Evolutionary conservation across 1,140 invertebrate species (phyloP).

Genomic region (Rhopalosiphum padi): DNA sequence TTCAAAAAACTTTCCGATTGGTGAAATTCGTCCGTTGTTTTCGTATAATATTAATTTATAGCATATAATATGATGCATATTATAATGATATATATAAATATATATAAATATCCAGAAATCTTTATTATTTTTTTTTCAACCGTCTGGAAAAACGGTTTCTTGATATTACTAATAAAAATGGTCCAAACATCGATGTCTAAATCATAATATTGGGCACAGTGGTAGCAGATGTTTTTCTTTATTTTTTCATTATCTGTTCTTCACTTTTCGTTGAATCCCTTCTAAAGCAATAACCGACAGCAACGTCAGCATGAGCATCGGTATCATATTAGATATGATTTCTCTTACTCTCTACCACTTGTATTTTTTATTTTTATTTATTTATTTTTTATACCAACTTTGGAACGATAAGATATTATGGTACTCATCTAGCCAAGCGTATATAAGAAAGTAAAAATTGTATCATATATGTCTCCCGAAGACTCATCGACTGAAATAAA

Average conservation of each 20-base stretch:
- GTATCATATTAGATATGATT: slow-evolving; percentile 29
- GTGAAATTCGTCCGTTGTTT: neutral
- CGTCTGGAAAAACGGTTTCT: neutral
- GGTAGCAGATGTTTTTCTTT: slow-evolving; percentile 12
- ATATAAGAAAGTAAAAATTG: neutral
- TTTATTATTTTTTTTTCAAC: neutral
- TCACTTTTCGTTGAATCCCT: neutral
- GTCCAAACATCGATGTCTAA: slow-evolving; percentile 29
- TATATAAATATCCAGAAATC: neutral
- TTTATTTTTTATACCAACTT: neutral
- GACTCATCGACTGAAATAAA: neutral
- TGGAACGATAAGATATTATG: neutral
- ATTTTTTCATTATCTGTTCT: slow-evolving; percentile 20
- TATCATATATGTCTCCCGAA: neutral
- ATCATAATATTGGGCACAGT: neutral
- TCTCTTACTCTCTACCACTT: neutral
- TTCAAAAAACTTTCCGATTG: neutral
- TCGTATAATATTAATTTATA: neutral
- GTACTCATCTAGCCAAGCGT: neutral
- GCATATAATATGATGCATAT: neutral
- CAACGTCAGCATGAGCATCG: slow-evolving; percentile 8
- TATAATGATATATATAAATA: neutral
- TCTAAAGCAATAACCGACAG: neutral
- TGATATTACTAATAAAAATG: slow-evolving; percentile 37
- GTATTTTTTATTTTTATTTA: neutral